These are phyloP conservation scores for Hypselothyrea guttata DNA, from an alignment of 2,888 invertebrate genomes.

Conservation along the genomic window DNA sequence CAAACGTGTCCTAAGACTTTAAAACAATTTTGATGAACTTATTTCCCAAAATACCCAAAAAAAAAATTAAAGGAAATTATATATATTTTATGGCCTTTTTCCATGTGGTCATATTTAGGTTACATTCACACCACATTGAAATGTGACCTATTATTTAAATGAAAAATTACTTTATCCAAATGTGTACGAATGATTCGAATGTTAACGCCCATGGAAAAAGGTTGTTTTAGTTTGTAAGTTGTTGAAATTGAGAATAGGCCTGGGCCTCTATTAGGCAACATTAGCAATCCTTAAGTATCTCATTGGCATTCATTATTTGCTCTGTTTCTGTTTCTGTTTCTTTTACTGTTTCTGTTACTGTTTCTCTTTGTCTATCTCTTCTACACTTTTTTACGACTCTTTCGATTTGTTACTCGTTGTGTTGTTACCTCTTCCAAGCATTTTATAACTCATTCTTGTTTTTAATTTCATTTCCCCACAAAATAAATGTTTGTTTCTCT, in stretches of 20 bases:
- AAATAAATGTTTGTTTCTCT: constrained; percentile 33
- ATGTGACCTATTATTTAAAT: no score
- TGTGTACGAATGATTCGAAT: no score
- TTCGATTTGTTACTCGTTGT: constrained; percentile 49
- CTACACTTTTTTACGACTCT: constrained; percentile 19
- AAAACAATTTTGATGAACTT: constrained; percentile 62
- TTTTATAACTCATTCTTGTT: constrained; percentile 55
- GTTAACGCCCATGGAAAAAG: no score
- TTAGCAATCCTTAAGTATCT: constrained; percentile 61
- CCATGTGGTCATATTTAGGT: no score
- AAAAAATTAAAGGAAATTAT: constrained; percentile 20
- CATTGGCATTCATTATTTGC: constrained; percentile 74
- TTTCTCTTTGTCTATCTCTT: constrained; percentile 6
- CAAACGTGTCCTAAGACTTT: no score
- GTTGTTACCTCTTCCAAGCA: constrained; percentile 44
- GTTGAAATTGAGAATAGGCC: constrained; percentile 27
- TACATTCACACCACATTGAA: no score
- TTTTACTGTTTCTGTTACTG: no score
- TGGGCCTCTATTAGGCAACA: constrained; percentile 15
- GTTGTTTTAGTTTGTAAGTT: constrained; percentile 51
- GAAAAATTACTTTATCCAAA: no score
- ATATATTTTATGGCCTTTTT: no score
- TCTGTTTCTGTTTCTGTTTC: constrained; percentile 6
- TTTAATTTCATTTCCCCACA: constrained; percentile 43
- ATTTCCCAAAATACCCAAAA: background rate